Base-by-base conservation (phyloP, 2,113 vertebrate genomes). In the Phrynocephalus versicolor region DNA sequence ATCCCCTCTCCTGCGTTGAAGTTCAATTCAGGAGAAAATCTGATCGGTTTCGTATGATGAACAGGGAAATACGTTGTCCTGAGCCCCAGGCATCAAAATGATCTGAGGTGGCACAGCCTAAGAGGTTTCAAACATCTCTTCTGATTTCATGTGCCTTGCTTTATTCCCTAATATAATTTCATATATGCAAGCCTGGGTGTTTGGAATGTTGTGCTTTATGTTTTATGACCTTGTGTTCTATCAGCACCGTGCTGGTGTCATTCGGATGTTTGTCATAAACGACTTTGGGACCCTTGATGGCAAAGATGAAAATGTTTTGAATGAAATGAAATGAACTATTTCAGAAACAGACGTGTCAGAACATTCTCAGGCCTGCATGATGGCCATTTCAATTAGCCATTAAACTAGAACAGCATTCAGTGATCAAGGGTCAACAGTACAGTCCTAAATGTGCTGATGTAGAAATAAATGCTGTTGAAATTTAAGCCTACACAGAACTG, bases 391-490 rank as follows among this genome's bases (percentile, higher is more conserved):
- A 83, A 84, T 57, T 81, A 65, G 35, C 64, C 19, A 58, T 21
- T 37, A 90, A 77, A 82, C 91, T 87, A 30, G 71, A 91, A 92
- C 91, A 89, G 81, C 86, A 92, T 90, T 91, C 67, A 80, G 67
- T 82, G 83, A 78, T 91, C 85, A 85, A 19, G 27, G 55, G 82
- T 6, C 45, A 90, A 92, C 10, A 27, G 23, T 27, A n/a, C 41
- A 62, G 37, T 64, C 15, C 6, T 25, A 62, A 79, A 62, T 21
- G 39, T 41, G 35, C 37, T 3, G 37, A 37, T 25, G 39, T 30
- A 30, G 25, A 16, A 30, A 35, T 39, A 41, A 35, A 35, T 15
- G 3, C 67, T 33, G 18, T 70, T 70, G 21, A 25, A 30, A 21
- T 51, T 30, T 55, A 57, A 62, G 12, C 27, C 12, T 39, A 55